Conservation (phyloP, 1,140 invertebrate species). For the Brachionus sp. region DNA sequence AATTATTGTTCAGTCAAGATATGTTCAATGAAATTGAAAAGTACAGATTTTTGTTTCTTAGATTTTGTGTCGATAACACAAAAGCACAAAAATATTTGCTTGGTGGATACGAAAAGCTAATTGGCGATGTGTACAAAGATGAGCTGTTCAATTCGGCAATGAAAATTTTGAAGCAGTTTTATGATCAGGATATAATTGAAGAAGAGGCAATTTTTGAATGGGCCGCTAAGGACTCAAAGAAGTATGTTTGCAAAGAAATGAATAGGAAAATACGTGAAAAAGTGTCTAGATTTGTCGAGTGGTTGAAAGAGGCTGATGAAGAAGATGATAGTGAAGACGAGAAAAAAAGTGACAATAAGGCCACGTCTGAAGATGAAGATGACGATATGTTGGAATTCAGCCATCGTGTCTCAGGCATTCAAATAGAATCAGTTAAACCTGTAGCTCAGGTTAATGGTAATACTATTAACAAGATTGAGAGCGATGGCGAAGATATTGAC, state of each 20-base stretch:
- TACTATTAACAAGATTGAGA: constrained; percentile 43
- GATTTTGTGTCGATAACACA: constrained; percentile 58
- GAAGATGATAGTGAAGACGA: constrained; percentile 66
- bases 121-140: constrained; percentile 73
- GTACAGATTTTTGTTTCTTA: constrained; percentile 61
- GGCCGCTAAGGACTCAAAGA: constrained; percentile 83
- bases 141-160: constrained; percentile 79
- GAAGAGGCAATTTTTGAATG: constrained; percentile 90
- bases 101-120: constrained; percentile 87
- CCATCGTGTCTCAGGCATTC: constrained; percentile 33
- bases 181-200: constrained; percentile 88
- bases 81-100: constrained; percentile 92
- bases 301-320: constrained; percentile 93
- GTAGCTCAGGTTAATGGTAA: background rate
- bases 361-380: constrained; percentile 64
- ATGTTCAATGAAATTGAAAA: constrained; percentile 71
- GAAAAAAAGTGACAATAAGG: constrained; percentile 47
- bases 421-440: constrained; percentile 8
- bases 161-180: constrained; percentile 84
- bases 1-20: constrained; percentile 81
- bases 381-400: constrained; percentile 58
- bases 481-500: constrained; percentile 51
- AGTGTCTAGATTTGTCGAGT: constrained; percentile 87
- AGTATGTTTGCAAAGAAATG: constrained; percentile 85
- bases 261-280: constrained; percentile 85